Evolutionary conservation across 1,140 invertebrate species (phyloP), one percentile per base, ranked within the genome.

Genomic region (Tetragnatha versicolor): DNA sequence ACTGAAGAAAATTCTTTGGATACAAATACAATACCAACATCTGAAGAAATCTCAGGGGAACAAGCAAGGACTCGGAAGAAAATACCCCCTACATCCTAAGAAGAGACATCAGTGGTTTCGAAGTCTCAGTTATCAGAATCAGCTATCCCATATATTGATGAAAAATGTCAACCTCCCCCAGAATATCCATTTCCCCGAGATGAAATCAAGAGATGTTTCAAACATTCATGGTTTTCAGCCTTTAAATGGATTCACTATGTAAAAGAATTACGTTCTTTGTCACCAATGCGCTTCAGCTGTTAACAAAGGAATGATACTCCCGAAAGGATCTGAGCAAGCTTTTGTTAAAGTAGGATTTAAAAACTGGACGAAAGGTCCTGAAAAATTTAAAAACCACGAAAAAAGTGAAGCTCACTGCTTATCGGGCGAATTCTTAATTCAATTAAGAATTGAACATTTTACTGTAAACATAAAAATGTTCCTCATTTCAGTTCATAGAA

Each of bases 191-290:
- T 63, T 9, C 60, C 60, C 33, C 60, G 60, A 1, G 7, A 63
- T 35, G 27, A 63, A 31, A 63, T 17, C 25, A n/a, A n/a, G 33
- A 27, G 60, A 35, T 31, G 7, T 22, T 63, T 63, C 7, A 63
- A 63, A 63, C 60, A 63, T 63, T 63, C 60, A 31, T 31, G 60
- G 60, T 63, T 63, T 63, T 63, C 29, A 2, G 17, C 60, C 31
- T 63, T 63, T 63, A 63, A 63, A 63, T 63, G 33, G 60, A 3
- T 63, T 1, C 60, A 63, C 25, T 63, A 63, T 63, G 1, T 31
- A 20, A 63, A 63, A 63, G 60, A 63, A 63, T 31, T 35, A 31
- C 33, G 60, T 31, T 4, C 33, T 63, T 7, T 63, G 33, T 35
- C 33, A 17, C 22, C 60, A 63, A 27, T 7, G 29, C 2, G 2